Evolutionary conservation across 2,113 vertebrate species (phyloP).

Genomic region (Columba livia): DNA sequence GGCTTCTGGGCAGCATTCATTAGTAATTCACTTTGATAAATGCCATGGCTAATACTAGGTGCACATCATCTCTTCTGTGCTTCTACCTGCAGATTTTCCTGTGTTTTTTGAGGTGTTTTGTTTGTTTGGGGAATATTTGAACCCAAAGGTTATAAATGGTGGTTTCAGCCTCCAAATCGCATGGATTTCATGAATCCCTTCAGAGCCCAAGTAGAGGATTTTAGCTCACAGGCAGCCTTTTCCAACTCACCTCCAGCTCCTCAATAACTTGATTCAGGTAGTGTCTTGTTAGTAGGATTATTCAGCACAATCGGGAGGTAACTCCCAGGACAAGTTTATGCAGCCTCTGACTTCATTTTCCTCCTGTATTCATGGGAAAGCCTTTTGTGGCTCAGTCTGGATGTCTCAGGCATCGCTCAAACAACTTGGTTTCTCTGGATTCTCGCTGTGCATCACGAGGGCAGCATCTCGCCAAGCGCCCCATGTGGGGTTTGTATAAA

Average conservation of each 20-base stretch:
- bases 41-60: not conserved
- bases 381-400: not conserved
- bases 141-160: not conserved
- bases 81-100: not conserved
- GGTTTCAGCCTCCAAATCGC: not conserved
- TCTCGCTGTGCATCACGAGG: conserved; percentile 4
- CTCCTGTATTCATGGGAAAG: not conserved
- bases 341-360: not conserved
- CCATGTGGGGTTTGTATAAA: conserved; percentile 14
- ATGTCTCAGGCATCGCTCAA: not conserved
- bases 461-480: not conserved
- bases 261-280: not conserved
- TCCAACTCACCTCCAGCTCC: not conserved
- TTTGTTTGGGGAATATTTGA: not conserved
- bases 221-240: not conserved
- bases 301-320: not conserved
- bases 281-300: not conserved
- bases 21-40: not conserved
- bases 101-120: not conserved
- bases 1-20: not conserved
- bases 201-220: not conserved
- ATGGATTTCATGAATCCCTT: not conserved
- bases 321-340: not conserved
- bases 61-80: not conserved
- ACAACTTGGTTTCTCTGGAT: not conserved